A percentile compares a stretch with the other conserved stretches of the same genome.
Evolutionary conservation across 2,888 invertebrate species (phyloP).

Genomic region (Hypselothyrea guttata): DNA sequence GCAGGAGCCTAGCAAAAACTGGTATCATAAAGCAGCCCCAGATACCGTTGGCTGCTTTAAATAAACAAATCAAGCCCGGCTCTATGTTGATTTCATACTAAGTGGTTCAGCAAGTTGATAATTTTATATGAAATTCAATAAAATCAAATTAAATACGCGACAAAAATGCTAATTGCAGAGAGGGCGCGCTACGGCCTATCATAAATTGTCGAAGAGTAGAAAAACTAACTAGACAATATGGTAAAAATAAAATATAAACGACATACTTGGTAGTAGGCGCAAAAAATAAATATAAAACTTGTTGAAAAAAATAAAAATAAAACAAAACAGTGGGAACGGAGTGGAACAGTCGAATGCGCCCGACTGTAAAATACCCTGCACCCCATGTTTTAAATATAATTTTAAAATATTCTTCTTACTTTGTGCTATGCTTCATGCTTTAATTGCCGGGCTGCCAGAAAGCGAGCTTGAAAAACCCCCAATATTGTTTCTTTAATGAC

Average conservation of each 20-base stretch:
- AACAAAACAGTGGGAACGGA: too few species aligned
- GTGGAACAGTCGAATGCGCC: too few species aligned
- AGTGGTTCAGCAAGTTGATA: constrained; percentile 74
- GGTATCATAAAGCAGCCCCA: constrained; percentile 37
- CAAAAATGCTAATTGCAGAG: constrained; percentile 68
- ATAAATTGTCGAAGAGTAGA: constrained; percentile 49
- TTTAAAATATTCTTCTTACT: too few species aligned
- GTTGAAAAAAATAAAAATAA: constrained; percentile 37
- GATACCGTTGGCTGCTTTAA: constrained; percentile 27
- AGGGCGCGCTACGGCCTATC: constrained; percentile 34
- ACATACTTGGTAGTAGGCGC: constrained; percentile 70
- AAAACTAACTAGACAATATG: constrained; percentile 46
- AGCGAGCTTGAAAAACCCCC: too few species aligned
- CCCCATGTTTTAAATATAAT: too few species aligned
- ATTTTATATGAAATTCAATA: constrained; percentile 71
- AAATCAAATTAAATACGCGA: constrained; percentile 76
- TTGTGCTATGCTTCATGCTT: too few species aligned
- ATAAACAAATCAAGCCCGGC: constrained; percentile 34
- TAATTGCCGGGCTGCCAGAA: too few species aligned
- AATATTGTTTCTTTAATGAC: too few species aligned
- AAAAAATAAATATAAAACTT: constrained; percentile 48
- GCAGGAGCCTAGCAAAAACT: constrained; percentile 29
- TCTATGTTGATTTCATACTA: constrained; percentile 25
- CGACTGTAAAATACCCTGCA: too few species aligned
- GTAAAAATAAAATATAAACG: constrained; percentile 38